phyloP scores from a whole-genome alignment of 2,888 invertebrate genomes.

The Acanthococcus lagerstroemiae region DNA sequence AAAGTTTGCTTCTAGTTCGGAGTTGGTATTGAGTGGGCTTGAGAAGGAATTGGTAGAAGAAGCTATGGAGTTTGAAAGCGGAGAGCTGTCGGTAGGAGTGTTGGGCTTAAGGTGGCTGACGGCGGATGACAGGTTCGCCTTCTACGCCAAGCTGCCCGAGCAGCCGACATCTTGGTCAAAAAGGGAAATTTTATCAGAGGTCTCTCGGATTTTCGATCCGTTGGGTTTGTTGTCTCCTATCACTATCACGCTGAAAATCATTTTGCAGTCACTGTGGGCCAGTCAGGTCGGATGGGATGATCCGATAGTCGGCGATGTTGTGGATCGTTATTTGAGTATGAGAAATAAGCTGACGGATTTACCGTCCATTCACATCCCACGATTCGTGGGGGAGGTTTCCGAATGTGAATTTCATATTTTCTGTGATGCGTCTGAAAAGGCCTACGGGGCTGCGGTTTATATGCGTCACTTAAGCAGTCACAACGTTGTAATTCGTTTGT shows the following conservation, averaged over 20 bases:
- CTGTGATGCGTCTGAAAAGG: slow-evolving; percentile 35
- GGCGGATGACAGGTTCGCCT: not conserved
- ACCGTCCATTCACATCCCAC: slow-evolving; percentile 2
- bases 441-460: slow-evolving; percentile 36
- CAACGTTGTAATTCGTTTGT: slow-evolving; percentile 24
- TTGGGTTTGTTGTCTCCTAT: slow-evolving; percentile 31
- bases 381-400: not conserved
- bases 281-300: slow-evolving; percentile 31
- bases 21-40: not conserved
- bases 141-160: not conserved
- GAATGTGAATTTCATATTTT: no score
- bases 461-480: slow-evolving; percentile 19
- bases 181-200: not conserved
- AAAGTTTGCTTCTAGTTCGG: slow-evolving; percentile 4
- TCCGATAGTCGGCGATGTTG: not conserved
- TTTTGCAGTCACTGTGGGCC: slow-evolving; percentile 28
- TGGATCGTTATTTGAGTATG: not conserved
- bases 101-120: not conserved
- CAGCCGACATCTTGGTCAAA: not conserved
- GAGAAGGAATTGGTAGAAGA: not conserved
- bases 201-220: slow-evolving; percentile 30
- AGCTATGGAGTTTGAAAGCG: not conserved
- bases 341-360: slow-evolving; percentile 7
- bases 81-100: not conserved
- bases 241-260: slow-evolving; percentile 19